Percentiles rank a stretch among this genome's conserved stretches.
These are phyloP conservation scores for Oceanodroma leucorhoa DNA, from an alignment of 2,797 vertebrate species.

Conservation along the genomic window DNA sequence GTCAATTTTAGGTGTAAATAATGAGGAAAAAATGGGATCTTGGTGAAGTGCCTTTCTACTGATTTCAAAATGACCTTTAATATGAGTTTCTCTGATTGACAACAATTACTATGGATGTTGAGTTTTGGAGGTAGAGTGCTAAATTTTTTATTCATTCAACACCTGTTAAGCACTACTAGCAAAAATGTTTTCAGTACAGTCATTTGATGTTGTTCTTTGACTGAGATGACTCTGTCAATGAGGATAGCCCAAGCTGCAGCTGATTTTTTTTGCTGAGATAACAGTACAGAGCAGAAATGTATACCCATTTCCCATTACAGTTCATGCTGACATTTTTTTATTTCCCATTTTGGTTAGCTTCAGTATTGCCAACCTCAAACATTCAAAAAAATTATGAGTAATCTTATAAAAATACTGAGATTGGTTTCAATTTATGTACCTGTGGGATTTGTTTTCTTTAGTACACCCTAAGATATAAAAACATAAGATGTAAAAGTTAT, in stretches of 20 bases:
- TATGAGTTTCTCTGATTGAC: neutral
- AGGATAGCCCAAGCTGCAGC: neutral
- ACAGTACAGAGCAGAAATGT: neutral
- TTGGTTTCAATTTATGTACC: neutral
- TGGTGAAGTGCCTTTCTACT: neutral
- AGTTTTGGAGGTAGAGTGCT: neutral
- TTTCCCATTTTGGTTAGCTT: neutral
- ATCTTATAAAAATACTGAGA: neutral
- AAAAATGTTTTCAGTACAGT: neutral
- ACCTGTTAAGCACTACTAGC: neutral
- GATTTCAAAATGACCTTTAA: neutral
- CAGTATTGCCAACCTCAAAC: neutral
- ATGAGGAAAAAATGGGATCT: neutral
- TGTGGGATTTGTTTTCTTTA: neutral
- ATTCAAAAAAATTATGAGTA: neutral
- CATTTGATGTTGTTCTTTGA: neutral
- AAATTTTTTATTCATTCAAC: neutral
- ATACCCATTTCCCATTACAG: neutral
- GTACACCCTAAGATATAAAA: neutral
- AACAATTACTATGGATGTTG: neutral
- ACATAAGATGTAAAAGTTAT: neutral
- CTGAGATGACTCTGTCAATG: neutral
- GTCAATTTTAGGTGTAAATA: neutral
- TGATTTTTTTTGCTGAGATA: neutral
- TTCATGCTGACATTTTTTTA: neutral